Evolutionary conservation across 2,888 invertebrate species (phyloP).

Genomic region (Clitarchus hookeri): DNA sequence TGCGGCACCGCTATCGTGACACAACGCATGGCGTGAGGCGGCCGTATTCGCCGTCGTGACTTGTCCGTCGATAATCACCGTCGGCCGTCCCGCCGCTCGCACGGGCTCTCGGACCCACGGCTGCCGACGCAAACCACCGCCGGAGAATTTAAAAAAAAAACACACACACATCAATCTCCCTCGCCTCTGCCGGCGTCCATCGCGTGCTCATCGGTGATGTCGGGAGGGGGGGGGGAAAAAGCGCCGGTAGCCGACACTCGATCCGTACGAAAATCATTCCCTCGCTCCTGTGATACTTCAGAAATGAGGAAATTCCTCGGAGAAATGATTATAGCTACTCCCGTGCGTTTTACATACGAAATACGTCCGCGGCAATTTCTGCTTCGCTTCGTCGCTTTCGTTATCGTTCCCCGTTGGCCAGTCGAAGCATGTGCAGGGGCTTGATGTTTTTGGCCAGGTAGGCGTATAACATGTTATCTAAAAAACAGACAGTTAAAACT

Average conservation of each 20-base stretch:
- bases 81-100: not conserved
- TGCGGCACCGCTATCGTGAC: no score
- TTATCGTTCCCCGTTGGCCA: no score
- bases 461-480: no score
- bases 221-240: not conserved
- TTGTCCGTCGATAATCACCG: not conserved
- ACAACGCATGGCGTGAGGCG: no score
- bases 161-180: no score
- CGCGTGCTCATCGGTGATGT: not conserved
- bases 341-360: not conserved
- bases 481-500: no score
- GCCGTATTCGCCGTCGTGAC: not conserved
- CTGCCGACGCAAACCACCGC: no score
- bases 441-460: no score
- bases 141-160: no score
- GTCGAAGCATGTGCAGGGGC: no score
- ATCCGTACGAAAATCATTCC: not conserved
- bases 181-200: not conserved
- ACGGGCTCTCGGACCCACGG: not conserved
- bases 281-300: not conserved
- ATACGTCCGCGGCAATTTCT: not conserved
- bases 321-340: not conserved
- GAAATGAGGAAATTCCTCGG: not conserved
- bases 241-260: not conserved
- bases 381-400: no score